phyloP scores from a whole-genome alignment of 2,797 vertebrate genomes.

The Picus viridis region DNA sequence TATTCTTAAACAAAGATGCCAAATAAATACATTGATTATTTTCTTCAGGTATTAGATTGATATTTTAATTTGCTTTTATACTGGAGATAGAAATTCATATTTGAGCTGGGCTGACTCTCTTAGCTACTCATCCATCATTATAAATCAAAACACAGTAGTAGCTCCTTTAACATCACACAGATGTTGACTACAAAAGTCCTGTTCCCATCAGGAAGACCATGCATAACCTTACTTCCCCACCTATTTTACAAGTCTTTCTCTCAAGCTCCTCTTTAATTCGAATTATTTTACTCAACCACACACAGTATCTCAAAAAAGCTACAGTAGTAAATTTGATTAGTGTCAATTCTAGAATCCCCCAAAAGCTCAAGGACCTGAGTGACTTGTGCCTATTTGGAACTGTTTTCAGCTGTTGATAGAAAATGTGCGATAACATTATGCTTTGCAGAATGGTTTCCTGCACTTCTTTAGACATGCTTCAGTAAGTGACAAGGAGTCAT shows the following conservation, averaged over 20 bases:
- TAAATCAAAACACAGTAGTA: not conserved
- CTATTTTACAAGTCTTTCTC: not conserved
- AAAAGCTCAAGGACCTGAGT: not conserved
- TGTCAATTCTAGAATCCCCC: not conserved
- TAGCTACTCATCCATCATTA: not conserved
- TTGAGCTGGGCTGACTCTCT: not conserved
- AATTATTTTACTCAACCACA: not conserved
- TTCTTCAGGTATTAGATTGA: not conserved
- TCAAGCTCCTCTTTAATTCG: not conserved
- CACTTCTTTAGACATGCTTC: not conserved
- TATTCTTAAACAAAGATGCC: not conserved
- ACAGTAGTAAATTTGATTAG: not conserved
- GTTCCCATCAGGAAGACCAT: not conserved
- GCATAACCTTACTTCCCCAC: not conserved
- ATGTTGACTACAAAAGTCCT: not conserved
- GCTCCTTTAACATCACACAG: not conserved
- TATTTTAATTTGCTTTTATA: not conserved
- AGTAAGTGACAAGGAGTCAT: slow-evolving; percentile 4
- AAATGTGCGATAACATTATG: not conserved
- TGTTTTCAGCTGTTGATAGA: not conserved
- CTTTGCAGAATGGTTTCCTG: not conserved
- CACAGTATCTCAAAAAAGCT: not conserved
- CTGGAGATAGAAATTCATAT: not conserved
- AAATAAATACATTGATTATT: not conserved
- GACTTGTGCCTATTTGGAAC: not conserved